Evolutionary conservation across 2,888 invertebrate species (phyloP).

Genomic region (Andrena fulva): DNA sequence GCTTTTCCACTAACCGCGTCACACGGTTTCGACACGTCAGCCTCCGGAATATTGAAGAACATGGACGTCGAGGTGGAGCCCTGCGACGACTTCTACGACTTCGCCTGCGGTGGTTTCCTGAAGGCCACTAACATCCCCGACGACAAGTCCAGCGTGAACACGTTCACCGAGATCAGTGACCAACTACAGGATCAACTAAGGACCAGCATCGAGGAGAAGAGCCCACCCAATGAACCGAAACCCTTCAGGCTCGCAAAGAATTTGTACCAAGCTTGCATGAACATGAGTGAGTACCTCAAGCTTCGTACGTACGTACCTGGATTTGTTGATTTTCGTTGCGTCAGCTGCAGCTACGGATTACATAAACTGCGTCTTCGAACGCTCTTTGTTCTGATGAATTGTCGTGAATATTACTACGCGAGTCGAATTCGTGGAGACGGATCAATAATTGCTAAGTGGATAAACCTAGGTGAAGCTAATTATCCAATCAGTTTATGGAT

Average conservation of each 20-base stretch:
- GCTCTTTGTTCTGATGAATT: no score
- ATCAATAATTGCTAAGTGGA: no score
- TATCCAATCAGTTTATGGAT: no score
- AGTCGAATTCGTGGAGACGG: no score
- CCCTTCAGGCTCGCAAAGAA: slow-evolving; percentile 92
- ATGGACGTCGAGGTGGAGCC: slow-evolving; percentile 91
- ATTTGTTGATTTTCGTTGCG: no score
- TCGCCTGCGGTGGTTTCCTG: slow-evolving; percentile 92
- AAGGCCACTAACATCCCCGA: slow-evolving; percentile 91
- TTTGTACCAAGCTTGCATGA: slow-evolving; percentile 95
- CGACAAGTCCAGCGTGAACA: slow-evolving; percentile 92
- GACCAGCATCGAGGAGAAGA: slow-evolving; percentile 89
- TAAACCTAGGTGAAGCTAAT: no score
- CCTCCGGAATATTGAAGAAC: slow-evolving; percentile 89
- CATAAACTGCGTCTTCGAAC: no score
- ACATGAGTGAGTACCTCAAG: slow-evolving; percentile 89
- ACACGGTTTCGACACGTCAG: slow-evolving; percentile 80
- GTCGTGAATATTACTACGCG: no score
- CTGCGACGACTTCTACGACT: slow-evolving; percentile 93
- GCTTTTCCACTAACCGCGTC: neutral
- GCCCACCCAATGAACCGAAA: slow-evolving; percentile 86
- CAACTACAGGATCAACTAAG: slow-evolving; percentile 91
- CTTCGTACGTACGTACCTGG: neutral
- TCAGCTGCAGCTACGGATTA: no score
- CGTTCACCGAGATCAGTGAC: slow-evolving; percentile 91